Conservation (phyloP, 1,140 invertebrate species). For the Manduca sexta region DNA sequence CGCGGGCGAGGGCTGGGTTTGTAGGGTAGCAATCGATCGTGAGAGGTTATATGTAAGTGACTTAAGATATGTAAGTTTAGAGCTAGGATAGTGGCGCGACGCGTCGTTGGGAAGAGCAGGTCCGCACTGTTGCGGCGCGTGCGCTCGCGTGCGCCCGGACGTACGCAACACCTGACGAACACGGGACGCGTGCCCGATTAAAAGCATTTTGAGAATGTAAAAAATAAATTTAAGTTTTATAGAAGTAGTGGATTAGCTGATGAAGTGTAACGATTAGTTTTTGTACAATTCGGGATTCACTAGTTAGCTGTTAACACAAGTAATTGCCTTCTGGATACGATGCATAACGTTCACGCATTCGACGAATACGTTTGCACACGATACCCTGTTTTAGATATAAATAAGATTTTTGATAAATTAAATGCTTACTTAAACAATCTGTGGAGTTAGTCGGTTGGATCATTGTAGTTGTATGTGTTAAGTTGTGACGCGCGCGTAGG, state of each 20-base stretch:
- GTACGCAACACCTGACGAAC: neutral
- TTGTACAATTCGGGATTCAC: conserved; percentile 63
- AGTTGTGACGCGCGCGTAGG: neutral
- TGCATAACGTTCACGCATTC: neutral
- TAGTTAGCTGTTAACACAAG: conserved; percentile 47
- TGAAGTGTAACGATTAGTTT: conserved; percentile 58
- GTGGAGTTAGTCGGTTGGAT: conserved; percentile 16
- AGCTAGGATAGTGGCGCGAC: too few relatives aligned
- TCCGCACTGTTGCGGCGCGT: neutral
- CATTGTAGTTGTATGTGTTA: conserved; percentile 8
- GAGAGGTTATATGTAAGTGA: too few relatives aligned
- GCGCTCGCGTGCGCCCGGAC: neutral
- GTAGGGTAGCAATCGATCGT: too few relatives aligned
- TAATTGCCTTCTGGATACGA: conserved; percentile 20
- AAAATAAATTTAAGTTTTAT: conserved; percentile 59
- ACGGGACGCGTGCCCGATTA: neutral
- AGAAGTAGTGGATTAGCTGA: conserved; percentile 56
- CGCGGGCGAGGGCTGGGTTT: too few relatives aligned
- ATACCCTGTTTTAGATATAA: conserved; percentile 21
- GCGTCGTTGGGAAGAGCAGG: too few relatives aligned
- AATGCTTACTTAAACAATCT: conserved; percentile 22
- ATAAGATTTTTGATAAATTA: conserved; percentile 18
- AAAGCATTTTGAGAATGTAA: neutral
- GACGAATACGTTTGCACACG: conserved; percentile 1
- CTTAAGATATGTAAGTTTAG: too few relatives aligned